A percentile compares a stretch with the other conserved stretches of the same genome.
Conservation (phyloP, 2,888 invertebrate genomes). For the Pelosia muscerda region DNA sequence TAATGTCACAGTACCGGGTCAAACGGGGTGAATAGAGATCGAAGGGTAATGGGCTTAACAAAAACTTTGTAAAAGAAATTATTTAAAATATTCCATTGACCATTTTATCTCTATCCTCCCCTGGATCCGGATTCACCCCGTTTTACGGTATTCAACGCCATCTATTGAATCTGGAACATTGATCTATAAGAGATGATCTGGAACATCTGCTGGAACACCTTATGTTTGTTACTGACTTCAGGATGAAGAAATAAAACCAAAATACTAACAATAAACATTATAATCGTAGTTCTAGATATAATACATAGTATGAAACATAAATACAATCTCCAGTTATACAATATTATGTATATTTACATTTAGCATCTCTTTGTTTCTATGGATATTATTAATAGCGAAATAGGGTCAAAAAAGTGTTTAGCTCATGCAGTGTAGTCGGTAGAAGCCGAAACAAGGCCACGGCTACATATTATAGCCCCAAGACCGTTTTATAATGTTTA, state of each 20-base stretch:
- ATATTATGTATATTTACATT: conserved; percentile 69
- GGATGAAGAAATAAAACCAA: conserved; percentile 54
- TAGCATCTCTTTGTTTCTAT: conserved; percentile 32
- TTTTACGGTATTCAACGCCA: too few relatives aligned
- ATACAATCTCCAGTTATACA: conserved; percentile 75
- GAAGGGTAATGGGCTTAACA: too few relatives aligned
- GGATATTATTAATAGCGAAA: conserved; percentile 26
- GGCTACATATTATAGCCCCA: background rate
- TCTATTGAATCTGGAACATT: too few relatives aligned
- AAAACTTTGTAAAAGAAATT: too few relatives aligned
- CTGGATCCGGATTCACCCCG: too few relatives aligned
- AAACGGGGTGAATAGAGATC: too few relatives aligned
- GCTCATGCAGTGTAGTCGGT: background rate
- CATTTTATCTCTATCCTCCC: too few relatives aligned
- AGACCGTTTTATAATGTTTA: background rate
- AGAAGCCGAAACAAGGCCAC: background rate
- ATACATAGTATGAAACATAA: conserved; percentile 80
- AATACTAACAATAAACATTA: conserved; percentile 80
- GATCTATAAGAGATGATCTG: too few relatives aligned
- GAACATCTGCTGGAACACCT: too few relatives aligned
- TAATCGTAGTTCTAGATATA: conserved; percentile 75
- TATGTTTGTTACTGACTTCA: background rate
- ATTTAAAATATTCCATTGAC: too few relatives aligned
- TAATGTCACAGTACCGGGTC: too few relatives aligned
- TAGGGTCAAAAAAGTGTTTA: conserved; percentile 7